Percentiles rank a stretch among this genome's conserved stretches.
phyloP scores from a whole-genome alignment of 2,888 invertebrate species.

The Acleris cristana region DNA sequence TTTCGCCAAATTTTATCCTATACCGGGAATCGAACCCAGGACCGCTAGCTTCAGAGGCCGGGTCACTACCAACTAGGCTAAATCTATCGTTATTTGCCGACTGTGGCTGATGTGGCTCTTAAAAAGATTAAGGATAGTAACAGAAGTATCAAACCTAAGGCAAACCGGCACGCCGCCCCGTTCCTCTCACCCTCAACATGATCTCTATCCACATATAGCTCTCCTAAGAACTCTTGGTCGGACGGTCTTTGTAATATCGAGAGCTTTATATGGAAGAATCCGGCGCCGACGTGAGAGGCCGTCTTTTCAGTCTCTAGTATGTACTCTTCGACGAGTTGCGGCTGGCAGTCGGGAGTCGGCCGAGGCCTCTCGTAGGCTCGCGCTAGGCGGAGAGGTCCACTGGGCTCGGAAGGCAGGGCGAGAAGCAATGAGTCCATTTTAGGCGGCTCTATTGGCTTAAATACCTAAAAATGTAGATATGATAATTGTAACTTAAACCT shows the following conservation, averaged over 20 bases:
- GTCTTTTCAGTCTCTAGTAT: constrained; percentile 92
- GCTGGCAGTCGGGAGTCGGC: constrained; percentile 88
- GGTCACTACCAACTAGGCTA: too few species aligned
- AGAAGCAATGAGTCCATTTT: constrained; percentile 85
- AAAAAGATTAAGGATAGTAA: neutral
- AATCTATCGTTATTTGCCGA: too few species aligned
- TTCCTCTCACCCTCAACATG: constrained; percentile 89
- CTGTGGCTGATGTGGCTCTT: too few species aligned
- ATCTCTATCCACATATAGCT: constrained; percentile 94
- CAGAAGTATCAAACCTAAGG: constrained; percentile 73
- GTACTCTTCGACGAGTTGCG: constrained; percentile 93
- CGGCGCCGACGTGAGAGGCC: constrained; percentile 83
- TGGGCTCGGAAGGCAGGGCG: constrained; percentile 79
- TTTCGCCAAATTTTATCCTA: too few species aligned
- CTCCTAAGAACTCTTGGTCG: constrained; percentile 94
- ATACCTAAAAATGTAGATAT: constrained; percentile 68
- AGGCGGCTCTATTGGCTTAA: constrained; percentile 86
- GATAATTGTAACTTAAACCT: neutral
- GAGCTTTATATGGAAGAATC: constrained; percentile 93
- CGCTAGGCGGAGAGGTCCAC: constrained; percentile 67
- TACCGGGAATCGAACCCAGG: too few species aligned
- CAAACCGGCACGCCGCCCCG: constrained; percentile 92
- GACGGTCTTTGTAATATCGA: constrained; percentile 94
- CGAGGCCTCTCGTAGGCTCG: constrained; percentile 85
- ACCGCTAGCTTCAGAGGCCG: too few species aligned